Evolutionary conservation across 2,113 vertebrate species (phyloP), one percentile per base, ranked within the genome.

Genomic region (Hypomesus transpacificus): DNA sequence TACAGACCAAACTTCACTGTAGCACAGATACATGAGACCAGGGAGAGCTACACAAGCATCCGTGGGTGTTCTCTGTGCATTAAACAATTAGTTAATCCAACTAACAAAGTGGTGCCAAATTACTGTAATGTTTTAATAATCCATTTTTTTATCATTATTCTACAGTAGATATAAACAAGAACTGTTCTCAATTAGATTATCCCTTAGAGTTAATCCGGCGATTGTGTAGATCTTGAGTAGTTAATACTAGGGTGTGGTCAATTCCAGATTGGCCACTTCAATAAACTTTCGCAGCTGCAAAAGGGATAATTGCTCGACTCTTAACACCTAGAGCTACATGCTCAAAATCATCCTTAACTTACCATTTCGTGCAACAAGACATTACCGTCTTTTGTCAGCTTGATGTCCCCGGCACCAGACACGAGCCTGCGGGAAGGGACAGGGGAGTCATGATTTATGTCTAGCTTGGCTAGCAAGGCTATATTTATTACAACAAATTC

Each of bases 351-450:
- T 56, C n/a, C 54, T 67, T 21, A 70, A 20, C 93, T 95, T 90
- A 98, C 97, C 97, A 98, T 98, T 78, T 98, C 97, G 51, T 98
- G 97, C 78, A 99, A 89, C 83, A 99, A 88, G 70, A 99, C 96
- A 70, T 98, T 98, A 31, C 97, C 97, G 82, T 99, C 97, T 92
- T 99, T 99, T 81, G 97, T 99, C 65, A 98, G 91, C 65, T 98
- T 99, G 73, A 99, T 98, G 83, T 99, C 97, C 65, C 97, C 97
- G 4, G 97, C 88, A 0, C 97, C 97, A 64, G 97, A 99, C 26
- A 99, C 97, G 54, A 99, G 91, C 97, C 97, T 97, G 85, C 18
- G 0, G 57, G 59, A 14, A 53, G 68, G 82, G 51, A 76, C 77
- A 1, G 50, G 1, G 73, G 18, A 31, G 14, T 68, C 21, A 20